These are phyloP conservation scores for Apocrypta bakeri DNA, from an alignment of 1,140 invertebrate species.

Conservation along the genomic window DNA sequence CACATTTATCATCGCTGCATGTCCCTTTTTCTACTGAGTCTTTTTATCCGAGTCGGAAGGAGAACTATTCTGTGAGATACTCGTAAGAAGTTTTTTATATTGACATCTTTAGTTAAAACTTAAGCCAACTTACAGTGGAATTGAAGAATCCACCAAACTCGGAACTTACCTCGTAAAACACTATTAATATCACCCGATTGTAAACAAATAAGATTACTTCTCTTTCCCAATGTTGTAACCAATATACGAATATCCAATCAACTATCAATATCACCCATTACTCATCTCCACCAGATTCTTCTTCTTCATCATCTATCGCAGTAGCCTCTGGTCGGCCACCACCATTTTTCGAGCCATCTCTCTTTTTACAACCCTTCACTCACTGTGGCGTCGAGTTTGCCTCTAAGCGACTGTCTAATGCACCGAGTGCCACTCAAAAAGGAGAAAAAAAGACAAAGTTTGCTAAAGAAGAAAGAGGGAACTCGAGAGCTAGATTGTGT, in stretches of 20 bases:
- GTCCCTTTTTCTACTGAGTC: not conserved
- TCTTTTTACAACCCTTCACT: not conserved
- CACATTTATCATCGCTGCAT: not conserved
- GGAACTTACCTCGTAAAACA: too few species aligned
- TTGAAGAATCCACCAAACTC: too few species aligned
- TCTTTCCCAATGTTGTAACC: not conserved
- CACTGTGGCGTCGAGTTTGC: not conserved
- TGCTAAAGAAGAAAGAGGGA: not conserved
- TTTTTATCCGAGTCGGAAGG: not conserved
- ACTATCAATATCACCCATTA: not conserved
- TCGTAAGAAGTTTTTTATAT: not conserved
- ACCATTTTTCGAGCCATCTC: not conserved
- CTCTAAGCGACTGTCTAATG: slow-evolving; percentile 16
- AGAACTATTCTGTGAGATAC: not conserved
- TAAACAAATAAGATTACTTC: too few species aligned
- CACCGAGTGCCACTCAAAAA: not conserved
- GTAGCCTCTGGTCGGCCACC: not conserved
- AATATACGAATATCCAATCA: not conserved
- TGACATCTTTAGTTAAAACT: too few species aligned
- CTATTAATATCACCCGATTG: too few species aligned
- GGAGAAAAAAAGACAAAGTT: not conserved
- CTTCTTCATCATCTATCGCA: not conserved
- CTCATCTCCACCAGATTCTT: not conserved
- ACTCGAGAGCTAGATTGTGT: not conserved
- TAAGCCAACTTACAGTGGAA: too few species aligned